These are phyloP conservation scores for Falco biarmicus DNA, from an alignment of 2,797 vertebrate genomes.

Conservation along the genomic window DNA sequence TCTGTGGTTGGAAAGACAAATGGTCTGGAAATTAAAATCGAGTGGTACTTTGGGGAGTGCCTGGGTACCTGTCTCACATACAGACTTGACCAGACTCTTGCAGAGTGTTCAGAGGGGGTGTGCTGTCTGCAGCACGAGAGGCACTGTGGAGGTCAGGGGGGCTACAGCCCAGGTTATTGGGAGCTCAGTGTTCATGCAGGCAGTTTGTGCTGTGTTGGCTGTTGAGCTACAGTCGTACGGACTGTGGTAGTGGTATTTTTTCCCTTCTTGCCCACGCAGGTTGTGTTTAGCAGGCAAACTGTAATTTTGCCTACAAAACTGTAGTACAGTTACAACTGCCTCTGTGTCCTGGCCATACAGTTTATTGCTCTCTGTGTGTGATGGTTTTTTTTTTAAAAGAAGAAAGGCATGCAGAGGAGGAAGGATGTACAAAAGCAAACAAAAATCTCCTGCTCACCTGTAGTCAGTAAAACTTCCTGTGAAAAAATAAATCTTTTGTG, in stretches of 20 bases:
- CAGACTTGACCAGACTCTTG: not conserved
- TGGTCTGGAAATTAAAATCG: conserved; percentile 8
- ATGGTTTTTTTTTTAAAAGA: not conserved
- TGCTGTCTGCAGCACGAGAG: not conserved
- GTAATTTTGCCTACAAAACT: not conserved
- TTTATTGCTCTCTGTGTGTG: not conserved
- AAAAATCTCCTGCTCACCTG: not conserved
- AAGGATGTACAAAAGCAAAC: not conserved
- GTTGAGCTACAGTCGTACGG: not conserved
- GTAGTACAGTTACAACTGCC: not conserved
- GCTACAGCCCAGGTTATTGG: not conserved
- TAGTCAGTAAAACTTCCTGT: not conserved
- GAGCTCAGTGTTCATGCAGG: not conserved
- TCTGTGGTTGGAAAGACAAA: conserved; percentile 7
- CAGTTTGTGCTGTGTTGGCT: not conserved
- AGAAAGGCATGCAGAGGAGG: not conserved
- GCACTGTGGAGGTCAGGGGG: not conserved
- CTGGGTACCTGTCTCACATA: not conserved
- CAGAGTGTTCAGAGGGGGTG: rapidly evolving
- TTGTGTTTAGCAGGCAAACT: not conserved
- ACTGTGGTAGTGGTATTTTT: not conserved
- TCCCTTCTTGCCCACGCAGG: not conserved
- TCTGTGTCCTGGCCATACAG: not conserved
- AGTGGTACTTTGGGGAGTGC: not conserved
- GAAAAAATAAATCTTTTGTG: not conserved